Conservation (phyloP, 2,888 invertebrate genomes). For the Ferdinandea cuprea region DNA sequence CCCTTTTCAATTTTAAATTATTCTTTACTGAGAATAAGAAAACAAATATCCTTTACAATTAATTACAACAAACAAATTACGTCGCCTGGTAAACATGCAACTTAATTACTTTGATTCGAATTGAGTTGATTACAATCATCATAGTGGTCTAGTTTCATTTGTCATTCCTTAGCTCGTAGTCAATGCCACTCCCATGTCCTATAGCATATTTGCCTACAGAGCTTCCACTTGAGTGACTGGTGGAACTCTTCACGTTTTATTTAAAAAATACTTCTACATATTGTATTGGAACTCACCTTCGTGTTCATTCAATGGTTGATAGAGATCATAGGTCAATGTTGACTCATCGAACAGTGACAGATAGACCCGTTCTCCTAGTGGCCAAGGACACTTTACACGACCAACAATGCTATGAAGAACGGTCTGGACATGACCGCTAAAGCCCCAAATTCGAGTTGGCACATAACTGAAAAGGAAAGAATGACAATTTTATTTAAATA, state of each 20-base stretch:
- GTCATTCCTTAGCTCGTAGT: constrained; percentile 9
- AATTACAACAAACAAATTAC: background rate
- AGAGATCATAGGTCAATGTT: constrained; percentile 95
- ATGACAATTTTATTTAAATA: background rate
- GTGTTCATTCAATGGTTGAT: constrained; percentile 90
- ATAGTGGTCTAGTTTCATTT: background rate
- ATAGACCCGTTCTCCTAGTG: constrained; percentile 92
- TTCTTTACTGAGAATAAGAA: too few species aligned
- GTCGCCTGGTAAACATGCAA: constrained; percentile 8
- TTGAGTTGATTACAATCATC: constrained; percentile 14
- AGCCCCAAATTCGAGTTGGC: constrained; percentile 96
- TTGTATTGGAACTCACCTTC: constrained; percentile 85
- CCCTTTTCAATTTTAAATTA: background rate
- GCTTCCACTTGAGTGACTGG: background rate
- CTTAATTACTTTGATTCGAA: constrained; percentile 32
- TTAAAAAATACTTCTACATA: constrained; percentile 4
- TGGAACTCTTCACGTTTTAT: background rate
- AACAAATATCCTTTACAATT: constrained; percentile 6
- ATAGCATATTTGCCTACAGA: background rate
- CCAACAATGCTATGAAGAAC: constrained; percentile 95
- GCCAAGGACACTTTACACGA: constrained; percentile 94
- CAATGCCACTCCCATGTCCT: constrained; percentile 29
- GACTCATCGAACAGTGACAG: constrained; percentile 91
- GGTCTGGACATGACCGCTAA: constrained; percentile 97
- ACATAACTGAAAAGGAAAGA: constrained; percentile 87